Evolutionary conservation across 2,888 invertebrate species (phyloP), one percentile per base, ranked within the genome.

Genomic region (Erebia aethiops): DNA sequence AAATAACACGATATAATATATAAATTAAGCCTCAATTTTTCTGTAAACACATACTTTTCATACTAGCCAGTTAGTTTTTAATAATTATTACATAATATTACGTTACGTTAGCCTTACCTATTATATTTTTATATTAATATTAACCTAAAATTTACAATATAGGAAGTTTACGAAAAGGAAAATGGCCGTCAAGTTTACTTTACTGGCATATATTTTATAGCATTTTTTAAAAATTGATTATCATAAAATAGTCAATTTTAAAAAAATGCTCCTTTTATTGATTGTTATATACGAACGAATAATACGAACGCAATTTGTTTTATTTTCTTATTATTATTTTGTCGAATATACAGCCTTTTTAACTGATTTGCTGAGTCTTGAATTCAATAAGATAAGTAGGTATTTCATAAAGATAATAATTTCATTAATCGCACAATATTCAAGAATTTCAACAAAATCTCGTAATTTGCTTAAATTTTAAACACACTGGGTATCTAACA

Each of bases 11-110:
- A 9, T 26, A 35, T 49, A 49, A 9, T 62, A 63, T 26, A 26
- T 66, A 56, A 70, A 66, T 57, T 46, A 70, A 70, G 72, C 72
- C 72, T 72, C 72, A 64, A 67, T 35, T 65, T 51, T 49, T 49
- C 57, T 67, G 63, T 67, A 67, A 72, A 70, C 58, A 71, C 70
- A 64, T 16, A 41, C 7, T 64, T 64, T 64, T 1, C 35, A 64
- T 41, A 16, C 64, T 54, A 54, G 35, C 35, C 63, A 54, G 64
- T 54, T 64, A 52, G 35, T 52, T 35, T n/a, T 18, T 62, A 49
- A 26, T 49, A 62, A 62, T 21, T 21, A 26, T 57, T 26, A 26
- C 26, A 21, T 57, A 14, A 26, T 56, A 26, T 57, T 26, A 62
- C 43, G 41, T 62, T 62, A 62, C 14, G 46, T 62, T 49, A 62